Evolutionary conservation across 2,797 vertebrate genomes (phyloP), one percentile per base, ranked within the genome.

Genomic region (Aphelocoma californica): DNA sequence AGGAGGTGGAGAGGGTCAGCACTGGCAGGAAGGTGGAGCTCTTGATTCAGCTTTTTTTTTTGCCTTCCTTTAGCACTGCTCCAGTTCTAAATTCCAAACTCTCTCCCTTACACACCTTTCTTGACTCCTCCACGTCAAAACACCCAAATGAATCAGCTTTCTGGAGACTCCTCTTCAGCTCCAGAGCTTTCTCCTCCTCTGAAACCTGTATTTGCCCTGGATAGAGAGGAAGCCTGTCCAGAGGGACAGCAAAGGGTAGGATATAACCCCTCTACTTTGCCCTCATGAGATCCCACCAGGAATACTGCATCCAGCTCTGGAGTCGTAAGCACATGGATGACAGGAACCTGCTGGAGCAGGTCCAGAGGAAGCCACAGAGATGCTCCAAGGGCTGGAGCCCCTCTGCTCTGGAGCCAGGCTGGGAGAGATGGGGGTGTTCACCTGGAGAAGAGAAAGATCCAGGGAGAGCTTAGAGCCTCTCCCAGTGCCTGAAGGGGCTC

Each of bases 391-490:
- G 18, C 2, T 40, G 45, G n/a, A 87, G 44, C 11, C 7, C 31
- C 36, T 71, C 42, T 62, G 57, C 42, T 56, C 44, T 53, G 60
- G 5, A 61, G 14, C 3, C 40, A 60, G 40, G 14, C 18, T 28
- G 61, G 34, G 26, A 81, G 10, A 88, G 40, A 10, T 81, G 54
- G 69, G 47, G 14, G 16, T 60, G 31, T 60, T 3, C 61, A 60
- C 31, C 29, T 47, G 54, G 47, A 54, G 14, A 66, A 40, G 1
- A 0, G 23, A 60, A 66, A 17, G 38, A 0, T 34, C 25, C 40
- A 26, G 5, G 40, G 29, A 54, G 9, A 60, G 0, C 29, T 73
- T 0, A 15, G 14, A 73, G 67, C 8, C 2, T 2, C 7, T 81
- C 34, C 18, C 69, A 53, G n/a, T 1, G 25, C n/a, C 25, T 74